Evolutionary conservation across 53 echinoderm and acorn worm species (phyloP), one percentile per base, ranked within the genome.

Genomic region (Paracentrotus lividus): DNA sequence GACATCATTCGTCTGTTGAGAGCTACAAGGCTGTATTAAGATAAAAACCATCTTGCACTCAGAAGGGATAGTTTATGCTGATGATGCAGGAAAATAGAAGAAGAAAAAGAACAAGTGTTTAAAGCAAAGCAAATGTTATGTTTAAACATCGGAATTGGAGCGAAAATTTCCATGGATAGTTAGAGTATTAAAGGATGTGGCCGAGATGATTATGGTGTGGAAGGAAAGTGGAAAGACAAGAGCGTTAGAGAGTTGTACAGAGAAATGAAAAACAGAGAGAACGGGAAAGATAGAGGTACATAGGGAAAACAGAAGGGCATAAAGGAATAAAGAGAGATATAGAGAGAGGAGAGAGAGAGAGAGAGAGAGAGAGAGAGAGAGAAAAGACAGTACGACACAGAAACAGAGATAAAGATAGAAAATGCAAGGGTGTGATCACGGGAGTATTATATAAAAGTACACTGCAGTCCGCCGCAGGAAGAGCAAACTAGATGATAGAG

Each of bases 401-500:
- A 42, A 76, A 40, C 38, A 1, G 21, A 76, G 4, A 38, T 21
- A 77, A 14, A 85, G 49, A 8, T 13, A 26, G 49, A 47, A 85
- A 27, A n/a, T n/a, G 85, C 44, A 44, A 42, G 38, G 27, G 27
- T 29, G 31, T 64, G 64, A 64, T 72, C 36, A 72, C 72, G 20
- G n/a, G 40, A 72, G 72, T 61, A 54, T n/a, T n/a, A n/a, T 61
- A 5, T 3, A 29, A 31, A 36, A 51, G 51, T 36, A 84, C 51
- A 85, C 32, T 38, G 16, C 72, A 36, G 15, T 18, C 72, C 21
- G 72, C 72, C 7, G 13, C 49, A 85, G 24, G 51, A 85, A 85
- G 49, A 49, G 85, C 15, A 51, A 85, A 51, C 47, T 27, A 84
- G 47, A 84, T n/a, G n/a, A n/a, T 45, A 49, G 49, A 85, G 85